These are phyloP conservation scores for Rhabdomys pumilio DNA, from an alignment of 2,797 vertebrate species.

Conservation along the genomic window DNA sequence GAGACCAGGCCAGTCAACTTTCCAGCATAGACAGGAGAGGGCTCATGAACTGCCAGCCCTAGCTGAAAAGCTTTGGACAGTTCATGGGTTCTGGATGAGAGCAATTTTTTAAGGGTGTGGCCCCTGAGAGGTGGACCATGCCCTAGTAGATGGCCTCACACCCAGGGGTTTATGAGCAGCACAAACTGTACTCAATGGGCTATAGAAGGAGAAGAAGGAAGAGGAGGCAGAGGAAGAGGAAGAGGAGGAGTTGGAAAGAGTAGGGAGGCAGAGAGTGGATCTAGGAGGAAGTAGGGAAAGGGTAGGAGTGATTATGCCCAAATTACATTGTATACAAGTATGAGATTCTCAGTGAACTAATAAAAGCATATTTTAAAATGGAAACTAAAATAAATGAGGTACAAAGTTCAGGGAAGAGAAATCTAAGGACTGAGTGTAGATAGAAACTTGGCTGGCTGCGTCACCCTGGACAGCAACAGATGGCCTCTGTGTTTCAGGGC, in stretches of 20 bases:
- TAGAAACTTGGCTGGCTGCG: background rate
- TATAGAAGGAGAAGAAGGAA: background rate
- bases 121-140: background rate
- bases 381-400: background rate
- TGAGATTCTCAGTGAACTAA: background rate
- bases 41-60: background rate
- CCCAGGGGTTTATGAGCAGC: background rate
- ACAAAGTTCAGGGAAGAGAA: background rate
- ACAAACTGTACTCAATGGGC: background rate
- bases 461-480: background rate
- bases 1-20: background rate
- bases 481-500: background rate
- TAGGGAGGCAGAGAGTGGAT: background rate
- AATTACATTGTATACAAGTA: background rate
- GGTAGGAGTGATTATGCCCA: background rate
- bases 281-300: background rate
- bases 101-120: background rate
- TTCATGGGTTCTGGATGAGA: background rate
- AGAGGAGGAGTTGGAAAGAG: background rate
- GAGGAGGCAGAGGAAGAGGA: accelerated
- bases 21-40: background rate
- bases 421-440: background rate
- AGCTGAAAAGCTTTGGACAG: background rate
- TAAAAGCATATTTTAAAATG: background rate
- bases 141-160: background rate